phyloP scores from a whole-genome alignment of 2,797 vertebrate species.

The Pseudochaenichthys georgianus region DNA sequence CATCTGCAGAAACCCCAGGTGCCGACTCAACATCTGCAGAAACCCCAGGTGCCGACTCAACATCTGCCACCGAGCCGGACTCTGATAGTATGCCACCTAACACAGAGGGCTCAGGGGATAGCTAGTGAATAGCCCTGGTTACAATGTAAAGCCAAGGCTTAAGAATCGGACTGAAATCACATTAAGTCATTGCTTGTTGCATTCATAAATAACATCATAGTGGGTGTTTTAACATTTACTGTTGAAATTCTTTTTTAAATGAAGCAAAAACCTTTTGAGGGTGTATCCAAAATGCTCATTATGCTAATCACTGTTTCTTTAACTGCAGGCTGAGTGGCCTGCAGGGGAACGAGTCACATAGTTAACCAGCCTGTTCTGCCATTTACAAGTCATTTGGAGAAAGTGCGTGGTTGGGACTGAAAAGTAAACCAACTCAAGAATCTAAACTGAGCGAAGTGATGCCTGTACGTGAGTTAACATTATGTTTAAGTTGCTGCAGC shows the following conservation, averaged over 20 bases:
- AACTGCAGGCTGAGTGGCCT: not conserved
- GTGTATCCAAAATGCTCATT: constrained; percentile 3
- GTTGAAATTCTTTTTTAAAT: not conserved
- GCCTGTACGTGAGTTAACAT: no score
- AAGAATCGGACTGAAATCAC: constrained; percentile 11
- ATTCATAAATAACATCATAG: not conserved
- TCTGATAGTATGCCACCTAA: constrained; percentile 35
- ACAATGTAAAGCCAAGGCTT: not conserved
- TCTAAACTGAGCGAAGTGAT: not conserved
- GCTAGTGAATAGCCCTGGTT: constrained; percentile 40
- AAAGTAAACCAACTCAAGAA: not conserved
- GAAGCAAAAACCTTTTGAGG: not conserved
- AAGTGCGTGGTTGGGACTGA: not conserved
- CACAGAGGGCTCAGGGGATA: constrained; percentile 64
- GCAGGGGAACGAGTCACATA: not conserved
- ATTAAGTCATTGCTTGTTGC: not conserved
- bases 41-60: not conserved
- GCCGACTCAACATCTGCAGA: no score
- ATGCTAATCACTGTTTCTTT: not conserved
- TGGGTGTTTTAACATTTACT: constrained; percentile 7
- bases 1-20: not conserved
- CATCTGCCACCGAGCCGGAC: constrained; percentile 47
- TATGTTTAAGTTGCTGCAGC: no score
- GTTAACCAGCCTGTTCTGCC: not conserved
- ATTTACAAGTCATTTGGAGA: not conserved